Conservation (phyloP, 2,888 invertebrate genomes). For the Ditylenchus weischeri region DNA sequence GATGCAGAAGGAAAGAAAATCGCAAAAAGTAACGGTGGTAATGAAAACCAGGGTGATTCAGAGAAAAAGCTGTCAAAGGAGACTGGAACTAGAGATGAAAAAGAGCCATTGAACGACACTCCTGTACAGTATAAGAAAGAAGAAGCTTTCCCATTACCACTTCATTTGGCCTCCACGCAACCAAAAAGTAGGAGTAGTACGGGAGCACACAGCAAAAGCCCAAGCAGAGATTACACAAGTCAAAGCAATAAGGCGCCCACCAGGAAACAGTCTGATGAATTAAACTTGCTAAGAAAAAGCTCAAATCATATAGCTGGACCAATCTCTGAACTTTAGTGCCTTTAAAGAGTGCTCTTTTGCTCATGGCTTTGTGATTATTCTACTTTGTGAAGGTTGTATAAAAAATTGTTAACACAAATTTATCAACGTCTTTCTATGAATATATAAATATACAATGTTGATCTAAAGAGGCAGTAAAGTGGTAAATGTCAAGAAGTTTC, state of each 20-base stretch:
- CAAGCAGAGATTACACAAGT: constrained; percentile 15
- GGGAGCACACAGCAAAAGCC: constrained; percentile 15
- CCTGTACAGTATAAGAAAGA: neutral
- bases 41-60: neutral
- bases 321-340: constrained; percentile 11
- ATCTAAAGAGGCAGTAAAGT: no score
- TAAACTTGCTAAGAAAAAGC: constrained; percentile 18
- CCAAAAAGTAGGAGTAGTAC: constrained; percentile 1
- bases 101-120: neutral
- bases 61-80: constrained; percentile 1
- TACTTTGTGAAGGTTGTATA: neutral
- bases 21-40: neutral
- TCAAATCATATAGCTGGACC: constrained; percentile 16
- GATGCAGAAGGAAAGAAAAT: neutral
- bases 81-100: neutral
- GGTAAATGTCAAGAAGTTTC: no score
- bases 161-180: constrained; percentile 10
- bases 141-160: neutral
- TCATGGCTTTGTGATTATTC: neutral
- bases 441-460: no score
- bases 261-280: constrained; percentile 4
- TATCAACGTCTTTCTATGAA: no score
- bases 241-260: neutral
- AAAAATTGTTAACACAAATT: no score
- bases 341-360: neutral